Evolutionary conservation across 2,888 invertebrate genomes (phyloP).

Genomic region (Drosophila anceps): DNA sequence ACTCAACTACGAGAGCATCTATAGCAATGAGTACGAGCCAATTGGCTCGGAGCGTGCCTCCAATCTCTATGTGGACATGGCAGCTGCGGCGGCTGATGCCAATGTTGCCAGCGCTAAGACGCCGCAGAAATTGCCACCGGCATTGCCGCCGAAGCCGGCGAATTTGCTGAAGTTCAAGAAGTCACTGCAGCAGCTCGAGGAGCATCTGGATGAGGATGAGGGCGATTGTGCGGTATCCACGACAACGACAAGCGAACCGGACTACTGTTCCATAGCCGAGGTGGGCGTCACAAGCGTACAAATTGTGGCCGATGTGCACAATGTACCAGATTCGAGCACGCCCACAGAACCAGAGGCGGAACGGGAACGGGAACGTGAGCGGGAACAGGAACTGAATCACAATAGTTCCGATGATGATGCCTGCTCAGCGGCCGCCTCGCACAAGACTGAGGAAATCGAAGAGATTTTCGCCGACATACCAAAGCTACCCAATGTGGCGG

Average conservation of each 20-base stretch:
- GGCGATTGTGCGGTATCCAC: slow-evolving; percentile 58
- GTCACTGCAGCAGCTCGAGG: slow-evolving; percentile 75
- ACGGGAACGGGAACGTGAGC: background rate
- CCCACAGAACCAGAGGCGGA: slow-evolving; percentile 61
- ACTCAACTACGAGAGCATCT: slow-evolving; percentile 88
- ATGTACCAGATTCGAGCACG: slow-evolving; percentile 70
- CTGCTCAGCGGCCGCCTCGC: slow-evolving; percentile 62
- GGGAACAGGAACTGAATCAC: slow-evolving; percentile 2
- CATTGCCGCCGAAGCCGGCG: slow-evolving; percentile 92
- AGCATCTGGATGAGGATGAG: slow-evolving; percentile 69
- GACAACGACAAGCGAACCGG: slow-evolving; percentile 87
- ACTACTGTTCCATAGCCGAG: slow-evolving; percentile 92
- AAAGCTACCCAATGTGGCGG: slow-evolving; percentile 91
- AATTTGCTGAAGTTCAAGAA: slow-evolving; percentile 89
- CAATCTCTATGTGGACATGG: slow-evolving; percentile 89
- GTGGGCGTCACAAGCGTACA: slow-evolving; percentile 86
- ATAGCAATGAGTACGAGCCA: slow-evolving; percentile 91
- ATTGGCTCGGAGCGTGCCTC: slow-evolving; percentile 86
- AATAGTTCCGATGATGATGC: slow-evolving; percentile 37
- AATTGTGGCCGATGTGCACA: slow-evolving; percentile 87
- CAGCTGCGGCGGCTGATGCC: slow-evolving; percentile 85
- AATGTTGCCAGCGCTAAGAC: slow-evolving; percentile 70
- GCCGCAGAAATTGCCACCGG: slow-evolving; percentile 87
- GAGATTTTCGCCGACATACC: slow-evolving; percentile 88
- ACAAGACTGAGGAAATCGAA: slow-evolving; percentile 84